Base-by-base conservation (phyloP, 2,888 invertebrate species). In the Geophilus truncorum region DNA sequence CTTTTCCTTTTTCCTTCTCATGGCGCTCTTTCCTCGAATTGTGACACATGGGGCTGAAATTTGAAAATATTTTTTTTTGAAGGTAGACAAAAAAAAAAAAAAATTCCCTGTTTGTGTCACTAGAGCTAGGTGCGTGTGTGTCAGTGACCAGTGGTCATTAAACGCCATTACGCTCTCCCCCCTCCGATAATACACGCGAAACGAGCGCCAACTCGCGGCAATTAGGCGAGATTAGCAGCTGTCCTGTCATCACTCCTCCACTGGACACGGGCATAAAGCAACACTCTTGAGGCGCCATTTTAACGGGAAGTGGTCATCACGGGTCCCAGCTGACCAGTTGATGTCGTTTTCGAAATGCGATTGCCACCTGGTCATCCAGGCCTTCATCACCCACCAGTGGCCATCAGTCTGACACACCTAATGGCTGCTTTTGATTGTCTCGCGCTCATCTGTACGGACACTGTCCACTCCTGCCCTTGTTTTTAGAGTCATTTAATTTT, bases 271-370 rank as follows among this genome's bases (percentile, higher is more conserved):
- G 62, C 62, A 62, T 62, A 62, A 62, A 62, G 62, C 62, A 62
- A 62, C 62, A 25, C 62, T 62, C 62, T 62, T 62, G 62, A 62
- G 62, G 62, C 62, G 62, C 62, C 62, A 62, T 62, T 62, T 62
- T 62, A 62, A 62, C 62, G 62, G 23, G 28, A 62, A 62, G 62
- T 62, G 62, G 62, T 62, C 62, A 62, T 62, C 62, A 62, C 62
- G 62, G 10, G 9, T 62, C 62, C 62, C 62, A 62, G 62, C 62
- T 62, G 62, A 62, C 62, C 62, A 25, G 62, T 62, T 62, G 62
- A 62, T 62, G 62, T 23, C 25, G 62, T 25, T 62, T 23, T 62
- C 25, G 9, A 62, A 62, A 28, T 62, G 62, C 62, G 62, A 62
- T 62, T 62, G 62, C 62, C 62, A 62, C 62, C 62, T 62, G 62